phyloP scores from a whole-genome alignment of 2,797 vertebrate species.

The Chelmon rostratus region DNA sequence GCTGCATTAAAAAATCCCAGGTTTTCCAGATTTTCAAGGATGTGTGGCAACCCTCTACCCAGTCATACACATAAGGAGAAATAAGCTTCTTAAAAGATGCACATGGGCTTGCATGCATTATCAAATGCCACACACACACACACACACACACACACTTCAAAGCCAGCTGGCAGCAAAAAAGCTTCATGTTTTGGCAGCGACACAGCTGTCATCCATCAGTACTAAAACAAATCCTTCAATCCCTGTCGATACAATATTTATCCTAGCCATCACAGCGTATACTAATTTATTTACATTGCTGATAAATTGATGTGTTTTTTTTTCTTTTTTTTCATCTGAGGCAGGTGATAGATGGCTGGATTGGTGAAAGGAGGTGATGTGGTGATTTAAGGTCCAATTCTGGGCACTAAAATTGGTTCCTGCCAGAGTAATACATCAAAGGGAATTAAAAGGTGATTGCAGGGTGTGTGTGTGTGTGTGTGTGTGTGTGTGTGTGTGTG shows the following conservation, averaged over 20 bases:
- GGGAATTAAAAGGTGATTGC: conserved; percentile 87
- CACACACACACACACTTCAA: conserved; percentile 36
- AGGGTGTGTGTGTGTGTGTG: conserved; percentile 36
- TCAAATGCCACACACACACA: conserved; percentile 13
- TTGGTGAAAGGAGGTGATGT: conserved; percentile 79
- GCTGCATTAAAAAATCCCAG: not conserved
- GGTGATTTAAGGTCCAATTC: conserved; percentile 88
- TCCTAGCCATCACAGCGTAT: conserved; percentile 60
- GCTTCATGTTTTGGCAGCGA: conserved; percentile 38
- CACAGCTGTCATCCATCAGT: conserved; percentile 74
- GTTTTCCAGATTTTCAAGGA: conserved; percentile 18
- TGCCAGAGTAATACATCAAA: conserved; percentile 85
- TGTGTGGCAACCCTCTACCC: not conserved
- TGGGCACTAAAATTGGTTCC: conserved; percentile 86
- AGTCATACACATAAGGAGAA: conserved; percentile 16
- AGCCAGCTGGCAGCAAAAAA: conserved; percentile 57
- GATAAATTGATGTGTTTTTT: conserved; percentile 71
- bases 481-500: conserved; percentile 29
- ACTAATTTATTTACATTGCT: conserved; percentile 84
- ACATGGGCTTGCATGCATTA: conserved; percentile 28
- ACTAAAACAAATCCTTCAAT: conserved; percentile 67
- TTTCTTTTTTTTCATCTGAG: conserved; percentile 25
- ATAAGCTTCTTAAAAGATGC: conserved; percentile 47
- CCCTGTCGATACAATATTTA: conserved; percentile 79
- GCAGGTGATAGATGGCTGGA: conserved; percentile 78